A percentile compares a stretch with the other conserved stretches of the same genome.
These are phyloP conservation scores for Netelia virgata DNA, from an alignment of 2,888 invertebrate genomes.

Conservation along the genomic window DNA sequence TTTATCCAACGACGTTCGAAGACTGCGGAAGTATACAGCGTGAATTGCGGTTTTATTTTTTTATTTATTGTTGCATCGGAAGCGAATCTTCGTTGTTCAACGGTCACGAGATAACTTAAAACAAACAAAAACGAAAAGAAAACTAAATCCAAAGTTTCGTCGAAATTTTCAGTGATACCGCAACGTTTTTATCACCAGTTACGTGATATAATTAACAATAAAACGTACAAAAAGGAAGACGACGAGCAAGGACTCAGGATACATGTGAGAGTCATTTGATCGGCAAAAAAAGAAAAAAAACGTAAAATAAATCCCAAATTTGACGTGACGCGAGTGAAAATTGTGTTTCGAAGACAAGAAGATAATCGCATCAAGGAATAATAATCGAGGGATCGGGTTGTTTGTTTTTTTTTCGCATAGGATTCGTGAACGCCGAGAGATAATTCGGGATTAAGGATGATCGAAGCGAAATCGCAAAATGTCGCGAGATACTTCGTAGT, in stretches of 20 bases:
- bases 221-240: not conserved
- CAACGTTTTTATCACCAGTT: slow-evolving; percentile 1
- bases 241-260: slow-evolving; percentile 22
- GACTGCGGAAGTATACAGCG: slow-evolving; percentile 32
- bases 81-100: slow-evolving; percentile 25
- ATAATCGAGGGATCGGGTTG: slow-evolving; percentile 24
- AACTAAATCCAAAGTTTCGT: slow-evolving; percentile 33
- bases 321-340: slow-evolving; percentile 63
- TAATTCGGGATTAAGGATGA: slow-evolving; percentile 18
- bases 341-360: slow-evolving; percentile 62
- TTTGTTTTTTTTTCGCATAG: not conserved
- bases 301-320: slow-evolving; percentile 57
- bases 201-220: not conserved
- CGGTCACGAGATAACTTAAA: slow-evolving; percentile 17
- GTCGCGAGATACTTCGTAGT: slow-evolving; percentile 48
- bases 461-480: slow-evolving; percentile 39
- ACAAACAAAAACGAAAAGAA: slow-evolving; percentile 1
- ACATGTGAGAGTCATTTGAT: slow-evolving; percentile 17
- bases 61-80: slow-evolving; percentile 7
- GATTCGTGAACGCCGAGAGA: slow-evolving; percentile 35
- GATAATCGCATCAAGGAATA: slow-evolving; percentile 42
- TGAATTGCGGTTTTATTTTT: slow-evolving; percentile 29
- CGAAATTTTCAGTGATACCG: slow-evolving; percentile 31
- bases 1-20: slow-evolving; percentile 23
- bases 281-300: slow-evolving; percentile 22